Conservation (phyloP, 2,888 invertebrate species). For the Drosophila neotestacea region DNA sequence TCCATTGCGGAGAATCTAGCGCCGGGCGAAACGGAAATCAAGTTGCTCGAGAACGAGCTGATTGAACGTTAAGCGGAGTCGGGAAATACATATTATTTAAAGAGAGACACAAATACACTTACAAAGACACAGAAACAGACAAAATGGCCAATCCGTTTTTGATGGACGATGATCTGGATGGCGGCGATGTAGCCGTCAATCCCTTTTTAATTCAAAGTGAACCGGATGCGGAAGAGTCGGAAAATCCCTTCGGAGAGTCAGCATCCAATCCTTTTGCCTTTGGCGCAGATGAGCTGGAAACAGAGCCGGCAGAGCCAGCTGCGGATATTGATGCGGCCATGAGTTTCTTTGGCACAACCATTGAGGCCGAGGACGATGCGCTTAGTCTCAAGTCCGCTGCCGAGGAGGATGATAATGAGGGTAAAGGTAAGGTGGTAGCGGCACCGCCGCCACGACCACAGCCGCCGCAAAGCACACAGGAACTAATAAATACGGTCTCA, state of each 20-base stretch:
- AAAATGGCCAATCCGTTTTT: constrained; percentile 93
- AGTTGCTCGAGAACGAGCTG: constrained; percentile 91
- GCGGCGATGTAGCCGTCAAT: constrained; percentile 87
- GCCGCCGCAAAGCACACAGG: constrained; percentile 91
- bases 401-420: constrained; percentile 76
- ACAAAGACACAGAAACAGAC: constrained; percentile 13
- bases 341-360: constrained; percentile 86
- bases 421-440: constrained; percentile 63
- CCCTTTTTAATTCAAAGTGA: constrained; percentile 88
- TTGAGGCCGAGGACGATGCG: constrained; percentile 84
- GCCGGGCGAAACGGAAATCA: constrained; percentile 92
- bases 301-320: constrained; percentile 66
- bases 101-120: neutral
- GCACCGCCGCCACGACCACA: constrained; percentile 86
- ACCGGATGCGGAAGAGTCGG: constrained; percentile 83
- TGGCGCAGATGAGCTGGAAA: constrained; percentile 85
- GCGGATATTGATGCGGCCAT: constrained; percentile 84
- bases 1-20: constrained; percentile 91
- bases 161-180: constrained; percentile 89
- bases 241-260: constrained; percentile 89
- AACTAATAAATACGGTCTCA: constrained; percentile 93
- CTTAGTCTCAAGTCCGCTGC: constrained; percentile 81
- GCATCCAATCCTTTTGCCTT: constrained; percentile 90
- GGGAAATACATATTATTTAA: constrained; percentile 69
- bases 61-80: constrained; percentile 85